Conservation (phyloP, 1,140 invertebrate genomes). For the Polypedilum vanderplanki region DNA sequence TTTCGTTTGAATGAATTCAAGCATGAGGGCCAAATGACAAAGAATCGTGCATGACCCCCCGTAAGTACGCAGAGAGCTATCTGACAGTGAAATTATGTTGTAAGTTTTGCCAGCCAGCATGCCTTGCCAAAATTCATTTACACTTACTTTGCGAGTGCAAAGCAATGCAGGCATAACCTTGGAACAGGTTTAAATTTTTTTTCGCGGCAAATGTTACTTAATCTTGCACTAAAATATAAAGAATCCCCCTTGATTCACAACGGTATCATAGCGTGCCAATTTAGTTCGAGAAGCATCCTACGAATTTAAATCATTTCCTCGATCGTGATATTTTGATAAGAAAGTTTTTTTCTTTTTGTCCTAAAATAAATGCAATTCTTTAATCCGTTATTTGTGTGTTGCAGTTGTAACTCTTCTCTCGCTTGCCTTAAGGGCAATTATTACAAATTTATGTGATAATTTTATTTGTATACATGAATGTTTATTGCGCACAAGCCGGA, state of each 20-base stretch:
- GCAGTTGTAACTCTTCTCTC: background rate
- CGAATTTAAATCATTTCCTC: slow-evolving; percentile 18
- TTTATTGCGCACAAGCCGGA: background rate
- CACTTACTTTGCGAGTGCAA: no score
- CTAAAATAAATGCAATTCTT: background rate
- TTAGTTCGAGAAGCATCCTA: background rate
- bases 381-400: background rate
- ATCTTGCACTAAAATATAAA: background rate
- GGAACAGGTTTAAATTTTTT: background rate
- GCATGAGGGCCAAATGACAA: background rate
- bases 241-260: background rate
- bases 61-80: background rate
- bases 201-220: background rate
- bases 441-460: slow-evolving; percentile 18
- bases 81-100: background rate
- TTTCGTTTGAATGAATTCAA: background rate
- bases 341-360: background rate
- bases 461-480: slow-evolving; percentile 2
- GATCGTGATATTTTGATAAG: slow-evolving; percentile 9
- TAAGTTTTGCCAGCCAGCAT: background rate
- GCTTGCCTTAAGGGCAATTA: background rate
- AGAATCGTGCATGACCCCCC: background rate
- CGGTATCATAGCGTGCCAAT: background rate
- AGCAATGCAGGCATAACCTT: background rate
- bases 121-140: background rate